These are phyloP conservation scores for Dallia pectoralis DNA, from an alignment of 2,797 vertebrate species.

Conservation along the genomic window DNA sequence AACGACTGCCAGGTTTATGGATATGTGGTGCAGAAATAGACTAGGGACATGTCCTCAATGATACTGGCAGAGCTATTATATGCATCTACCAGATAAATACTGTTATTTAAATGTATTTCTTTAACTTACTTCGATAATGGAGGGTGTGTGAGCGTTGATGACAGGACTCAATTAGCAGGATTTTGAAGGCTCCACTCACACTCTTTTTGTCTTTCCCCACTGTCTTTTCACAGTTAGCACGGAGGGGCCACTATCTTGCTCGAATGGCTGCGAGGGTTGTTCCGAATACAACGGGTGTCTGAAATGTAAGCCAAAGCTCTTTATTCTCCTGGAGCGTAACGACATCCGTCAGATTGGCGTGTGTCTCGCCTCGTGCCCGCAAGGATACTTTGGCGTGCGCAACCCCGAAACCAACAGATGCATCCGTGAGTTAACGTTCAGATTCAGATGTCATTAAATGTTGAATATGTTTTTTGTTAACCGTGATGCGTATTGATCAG, in stretches of 20 bases:
- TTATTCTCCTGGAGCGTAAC: constrained; percentile 95
- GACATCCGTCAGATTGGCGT: constrained; percentile 95
- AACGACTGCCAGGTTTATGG: constrained; percentile 48
- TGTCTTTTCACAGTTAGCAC: constrained; percentile 79
- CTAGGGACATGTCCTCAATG: constrained; percentile 29
- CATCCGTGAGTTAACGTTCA: constrained; percentile 82
- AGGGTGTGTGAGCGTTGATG: constrained; percentile 19
- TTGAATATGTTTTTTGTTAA: neutral
- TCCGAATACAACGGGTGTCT: constrained; percentile 97
- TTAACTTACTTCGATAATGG: constrained; percentile 37
- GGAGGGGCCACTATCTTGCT: constrained; percentile 87
- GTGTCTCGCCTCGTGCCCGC: constrained; percentile 91
- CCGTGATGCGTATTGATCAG: neutral
- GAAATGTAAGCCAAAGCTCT: constrained; percentile 95
- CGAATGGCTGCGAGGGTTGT: constrained; percentile 94
- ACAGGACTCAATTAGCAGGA: constrained; percentile 16
- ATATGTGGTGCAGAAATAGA: constrained; percentile 36
- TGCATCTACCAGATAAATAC: constrained; percentile 27
- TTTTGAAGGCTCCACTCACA: constrained; percentile 16
- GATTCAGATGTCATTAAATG: neutral
- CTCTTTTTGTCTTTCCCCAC: constrained; percentile 25
- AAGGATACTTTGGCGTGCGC: constrained; percentile 94
- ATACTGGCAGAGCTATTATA: neutral
- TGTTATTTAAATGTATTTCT: constrained; percentile 24
- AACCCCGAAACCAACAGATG: constrained; percentile 98